A percentile compares a stretch with the other conserved stretches of the same genome.
Conservation (phyloP, 2,888 invertebrate genomes). For the Malacosoma neustria region DNA sequence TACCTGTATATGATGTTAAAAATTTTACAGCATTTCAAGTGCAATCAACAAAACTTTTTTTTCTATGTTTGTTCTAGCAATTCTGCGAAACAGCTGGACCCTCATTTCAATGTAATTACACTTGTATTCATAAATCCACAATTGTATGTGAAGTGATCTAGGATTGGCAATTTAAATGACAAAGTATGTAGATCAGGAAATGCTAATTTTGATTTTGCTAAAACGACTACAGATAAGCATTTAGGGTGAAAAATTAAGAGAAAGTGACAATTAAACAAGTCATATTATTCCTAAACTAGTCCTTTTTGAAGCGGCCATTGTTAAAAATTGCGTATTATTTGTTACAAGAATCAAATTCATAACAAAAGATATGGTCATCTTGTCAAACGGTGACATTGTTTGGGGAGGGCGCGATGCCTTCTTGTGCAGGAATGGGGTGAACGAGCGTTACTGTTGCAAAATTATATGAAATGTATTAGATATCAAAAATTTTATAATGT, state of each 20-base stretch:
- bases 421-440: conserved; percentile 31
- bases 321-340: conserved; percentile 51
- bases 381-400: conserved; percentile 50
- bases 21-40: too few species aligned
- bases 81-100: too few species aligned
- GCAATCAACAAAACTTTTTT: too few species aligned
- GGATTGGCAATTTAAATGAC: conserved; percentile 32
- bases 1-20: too few species aligned
- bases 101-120: conserved; percentile 11
- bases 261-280: conserved; percentile 51
- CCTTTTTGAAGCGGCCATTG: conserved; percentile 41
- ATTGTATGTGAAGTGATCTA: conserved; percentile 8
- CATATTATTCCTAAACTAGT: conserved; percentile 59
- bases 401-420: conserved; percentile 43
- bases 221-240: conserved; percentile 31
- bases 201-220: conserved; percentile 32
- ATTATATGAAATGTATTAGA: too few species aligned
- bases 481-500: too few species aligned
- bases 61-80: too few species aligned
- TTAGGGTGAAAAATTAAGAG: conserved; percentile 41
- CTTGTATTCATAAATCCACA: conserved; percentile 1
- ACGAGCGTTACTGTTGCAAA: neutral
- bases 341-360: conserved; percentile 17
- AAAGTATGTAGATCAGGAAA: conserved; percentile 32
- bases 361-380: conserved; percentile 23